These are phyloP conservation scores for Bilobella aurantiaca DNA, from an alignment of 1,140 invertebrate species.

Conservation along the genomic window DNA sequence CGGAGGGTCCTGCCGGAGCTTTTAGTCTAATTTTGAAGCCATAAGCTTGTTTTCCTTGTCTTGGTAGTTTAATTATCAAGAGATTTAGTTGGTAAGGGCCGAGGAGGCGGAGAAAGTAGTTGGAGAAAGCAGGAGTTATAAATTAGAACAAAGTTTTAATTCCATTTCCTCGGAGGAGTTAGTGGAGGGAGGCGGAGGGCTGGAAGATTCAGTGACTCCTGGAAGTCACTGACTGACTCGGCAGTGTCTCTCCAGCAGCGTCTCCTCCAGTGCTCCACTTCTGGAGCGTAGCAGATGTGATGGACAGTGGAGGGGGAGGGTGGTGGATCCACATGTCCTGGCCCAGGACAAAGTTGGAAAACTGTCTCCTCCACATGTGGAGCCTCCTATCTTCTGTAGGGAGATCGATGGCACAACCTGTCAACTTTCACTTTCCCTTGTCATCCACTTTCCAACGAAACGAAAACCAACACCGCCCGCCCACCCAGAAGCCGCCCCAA, in stretches of 20 bases:
- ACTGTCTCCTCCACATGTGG: conserved; percentile 6
- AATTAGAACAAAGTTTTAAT: conserved; percentile 6
- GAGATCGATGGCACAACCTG: conserved; percentile 9
- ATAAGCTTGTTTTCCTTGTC: conserved; percentile 5
- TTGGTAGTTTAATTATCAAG: not conserved
- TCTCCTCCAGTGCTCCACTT: too few species aligned
- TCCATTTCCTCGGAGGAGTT: not conserved
- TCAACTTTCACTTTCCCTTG: not conserved
- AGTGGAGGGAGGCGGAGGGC: not conserved
- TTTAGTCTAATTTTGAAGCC: not conserved
- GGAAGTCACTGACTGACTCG: not conserved
- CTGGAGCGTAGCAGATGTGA: too few species aligned
- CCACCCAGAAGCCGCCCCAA: not conserved
- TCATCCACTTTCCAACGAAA: not conserved
- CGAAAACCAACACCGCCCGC: too few species aligned
- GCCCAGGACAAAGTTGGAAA: not conserved
- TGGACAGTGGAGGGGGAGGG: not conserved
- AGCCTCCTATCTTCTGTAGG: not conserved
- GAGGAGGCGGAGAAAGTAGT: not conserved
- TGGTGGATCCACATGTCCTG: not conserved
- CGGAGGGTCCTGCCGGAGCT: not conserved
- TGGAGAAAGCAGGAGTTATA: not conserved
- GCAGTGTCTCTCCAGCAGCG: too few species aligned
- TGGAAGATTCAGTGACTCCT: not conserved
- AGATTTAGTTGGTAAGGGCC: not conserved